Evolutionary conservation across 2,888 invertebrate species (phyloP).

Genomic region (Yponomeuta cagnagella): DNA sequence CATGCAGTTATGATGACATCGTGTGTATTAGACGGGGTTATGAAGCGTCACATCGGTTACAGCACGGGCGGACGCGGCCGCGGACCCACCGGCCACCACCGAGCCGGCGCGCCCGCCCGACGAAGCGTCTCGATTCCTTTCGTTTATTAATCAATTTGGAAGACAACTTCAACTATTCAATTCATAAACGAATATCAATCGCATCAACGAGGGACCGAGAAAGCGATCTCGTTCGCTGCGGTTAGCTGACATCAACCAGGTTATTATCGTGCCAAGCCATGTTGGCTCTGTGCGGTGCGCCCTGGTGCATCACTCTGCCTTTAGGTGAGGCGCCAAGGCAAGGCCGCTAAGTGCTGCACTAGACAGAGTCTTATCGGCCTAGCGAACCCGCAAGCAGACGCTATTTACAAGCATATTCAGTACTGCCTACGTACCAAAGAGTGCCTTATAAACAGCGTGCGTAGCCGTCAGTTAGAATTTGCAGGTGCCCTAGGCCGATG

Average conservation of each 20-base stretch:
- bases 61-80: constrained; percentile 38
- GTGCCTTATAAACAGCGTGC: no score
- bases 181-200: constrained; percentile 36
- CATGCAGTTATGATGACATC: constrained; percentile 74
- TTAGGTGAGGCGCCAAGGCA: background rate
- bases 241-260: constrained; percentile 69
- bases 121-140: constrained; percentile 74
- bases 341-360: background rate
- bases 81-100: constrained; percentile 28
- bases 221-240: constrained; percentile 49
- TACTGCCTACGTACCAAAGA: no score
- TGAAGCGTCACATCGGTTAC: constrained; percentile 74
- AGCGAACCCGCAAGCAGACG: background rate
- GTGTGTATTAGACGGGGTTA: constrained; percentile 67
- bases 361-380: background rate
- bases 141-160: constrained; percentile 32
- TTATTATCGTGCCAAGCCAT: constrained; percentile 49
- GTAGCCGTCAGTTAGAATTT: background rate
- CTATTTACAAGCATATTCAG: no score
- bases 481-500: background rate
- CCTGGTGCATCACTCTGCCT: constrained; percentile 40
- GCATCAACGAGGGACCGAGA: constrained; percentile 46
- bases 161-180: constrained; percentile 30
- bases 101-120: constrained; percentile 34
- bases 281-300: constrained; percentile 27